Base-by-base conservation (phyloP, 2,113 vertebrate genomes). In the Thomomys bottae region DNA sequence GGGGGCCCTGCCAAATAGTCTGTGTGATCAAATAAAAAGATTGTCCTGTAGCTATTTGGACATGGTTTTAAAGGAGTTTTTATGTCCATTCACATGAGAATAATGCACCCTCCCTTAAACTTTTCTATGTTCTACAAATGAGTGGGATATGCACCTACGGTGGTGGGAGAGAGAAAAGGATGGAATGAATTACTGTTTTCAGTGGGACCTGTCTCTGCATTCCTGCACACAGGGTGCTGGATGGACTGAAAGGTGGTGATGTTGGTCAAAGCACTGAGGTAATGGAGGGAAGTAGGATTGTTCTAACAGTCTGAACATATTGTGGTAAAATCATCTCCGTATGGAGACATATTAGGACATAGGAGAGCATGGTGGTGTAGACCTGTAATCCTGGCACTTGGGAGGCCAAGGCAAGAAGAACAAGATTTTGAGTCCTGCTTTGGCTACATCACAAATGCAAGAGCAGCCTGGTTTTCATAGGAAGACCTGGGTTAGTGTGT, bases 41-140 rank as follows among this genome's bases (percentile, higher is more conserved):
- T 91, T 82, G 61, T 75, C 94, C 91, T 94, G 87, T 89, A 89
- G 92, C 49, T 79, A 38, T 87, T 92, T 80, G 73, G 71, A 81
- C 78, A 86, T 83, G 59, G 84, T 92, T 89, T 95, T 92, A 83
- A 95, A 84, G 76, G 76, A 92, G 91, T 38, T 94, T 94, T 94
- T 87, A 84, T 94, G 94, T 94, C 86, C 73, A 85, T 93, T 96
- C 67, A 70, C 67, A 93, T 87, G 72, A 91, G 84, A 92, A 95
- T 90, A 91, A 92, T 77, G 84, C 84, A 76, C 76, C 67, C 83
- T 88, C 80, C 92, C 64, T 95, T 93, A 54, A 91, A 68, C 61
- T 91, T 90, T 67, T 90, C 72, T 63, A 87, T 42, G 38, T 84
- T 76, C 75, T 91, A 84, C 81, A 91, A 89, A 89, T 89, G 91